Percentiles rank a stretch among this genome's conserved stretches.
Conservation (phyloP, 2,113 vertebrate species). For the Lagopus leucura region DNA sequence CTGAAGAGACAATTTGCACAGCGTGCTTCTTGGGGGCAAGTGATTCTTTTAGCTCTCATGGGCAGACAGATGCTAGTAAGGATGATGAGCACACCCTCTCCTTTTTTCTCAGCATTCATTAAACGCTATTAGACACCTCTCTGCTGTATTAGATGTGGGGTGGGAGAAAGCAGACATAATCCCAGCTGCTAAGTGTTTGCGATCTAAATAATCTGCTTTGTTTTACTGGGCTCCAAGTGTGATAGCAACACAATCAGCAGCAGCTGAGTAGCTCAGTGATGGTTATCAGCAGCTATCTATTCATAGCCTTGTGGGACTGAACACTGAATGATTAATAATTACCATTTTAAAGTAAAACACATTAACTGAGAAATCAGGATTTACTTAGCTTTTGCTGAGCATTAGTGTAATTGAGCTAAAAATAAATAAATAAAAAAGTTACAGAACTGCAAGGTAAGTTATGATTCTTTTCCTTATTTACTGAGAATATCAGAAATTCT, state of each 20-base stretch:
- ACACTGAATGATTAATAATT: constrained; percentile 54
- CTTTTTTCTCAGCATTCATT: neutral
- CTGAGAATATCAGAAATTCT: neutral
- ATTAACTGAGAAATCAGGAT: constrained; percentile 31
- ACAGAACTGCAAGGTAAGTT: neutral
- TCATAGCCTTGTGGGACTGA: neutral
- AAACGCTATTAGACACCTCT: neutral
- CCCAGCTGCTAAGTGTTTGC: neutral
- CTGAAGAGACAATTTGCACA: neutral
- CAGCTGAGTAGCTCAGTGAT: constrained; percentile 30
- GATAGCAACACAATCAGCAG: constrained; percentile 17
- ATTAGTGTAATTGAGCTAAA: neutral
- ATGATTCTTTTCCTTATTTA: neutral
- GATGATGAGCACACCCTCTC: neutral
- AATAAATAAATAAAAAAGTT: constrained; percentile 6
- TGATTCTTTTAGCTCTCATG: neutral
- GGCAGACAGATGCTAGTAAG: neutral
- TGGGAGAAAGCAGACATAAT: constrained; percentile 34
- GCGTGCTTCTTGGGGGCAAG: neutral
- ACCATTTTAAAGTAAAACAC: constrained; percentile 28
- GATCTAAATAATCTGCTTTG: constrained; percentile 48
- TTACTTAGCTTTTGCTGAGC: constrained; percentile 21
- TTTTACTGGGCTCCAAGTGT: constrained; percentile 31
- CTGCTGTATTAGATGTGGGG: neutral
- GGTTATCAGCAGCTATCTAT: constrained; percentile 56